phyloP scores from a whole-genome alignment of 2,888 invertebrate genomes.

The Corythucha ciliata region DNA sequence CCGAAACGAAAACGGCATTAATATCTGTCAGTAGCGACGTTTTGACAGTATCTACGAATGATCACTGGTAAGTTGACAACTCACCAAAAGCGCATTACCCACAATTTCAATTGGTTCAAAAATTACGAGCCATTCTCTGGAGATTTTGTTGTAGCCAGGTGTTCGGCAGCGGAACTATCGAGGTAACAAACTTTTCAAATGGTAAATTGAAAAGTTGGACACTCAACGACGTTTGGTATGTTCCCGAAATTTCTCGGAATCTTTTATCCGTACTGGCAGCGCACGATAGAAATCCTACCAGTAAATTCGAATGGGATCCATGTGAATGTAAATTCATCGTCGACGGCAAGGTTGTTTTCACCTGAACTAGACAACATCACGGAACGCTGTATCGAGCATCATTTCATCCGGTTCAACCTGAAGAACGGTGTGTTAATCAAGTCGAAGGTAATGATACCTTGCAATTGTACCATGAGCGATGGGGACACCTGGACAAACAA shows the following conservation, averaged over 20 bases:
- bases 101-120: conserved; percentile 28
- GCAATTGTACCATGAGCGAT: conserved; percentile 31
- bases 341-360: conserved; percentile 10
- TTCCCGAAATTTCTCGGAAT: conserved; percentile 36
- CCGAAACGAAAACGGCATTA: too few species aligned
- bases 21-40: conserved; percentile 30
- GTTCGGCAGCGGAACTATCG: conserved; percentile 16
- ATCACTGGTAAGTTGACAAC: conserved; percentile 39
- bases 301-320: conserved; percentile 17
- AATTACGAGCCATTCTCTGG: conserved; percentile 14
- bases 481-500: conserved; percentile 39
- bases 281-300: conserved; percentile 20
- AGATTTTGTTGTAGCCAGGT: conserved; percentile 14
- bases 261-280: conserved; percentile 35
- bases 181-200: conserved; percentile 8
- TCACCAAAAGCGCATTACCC: conserved; percentile 36
- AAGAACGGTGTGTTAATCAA: conserved; percentile 32
- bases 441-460: conserved; percentile 19
- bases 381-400: conserved; percentile 20
- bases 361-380: conserved; percentile 11
- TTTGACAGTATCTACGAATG: conserved; percentile 12
- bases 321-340: conserved; percentile 8
- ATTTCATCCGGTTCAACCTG: conserved; percentile 33
- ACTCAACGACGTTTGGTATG: conserved; percentile 31
- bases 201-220: conserved; percentile 14